These are phyloP conservation scores for Semnornis frantzii DNA, from an alignment of 2,113 vertebrate genomes.

Conservation along the genomic window DNA sequence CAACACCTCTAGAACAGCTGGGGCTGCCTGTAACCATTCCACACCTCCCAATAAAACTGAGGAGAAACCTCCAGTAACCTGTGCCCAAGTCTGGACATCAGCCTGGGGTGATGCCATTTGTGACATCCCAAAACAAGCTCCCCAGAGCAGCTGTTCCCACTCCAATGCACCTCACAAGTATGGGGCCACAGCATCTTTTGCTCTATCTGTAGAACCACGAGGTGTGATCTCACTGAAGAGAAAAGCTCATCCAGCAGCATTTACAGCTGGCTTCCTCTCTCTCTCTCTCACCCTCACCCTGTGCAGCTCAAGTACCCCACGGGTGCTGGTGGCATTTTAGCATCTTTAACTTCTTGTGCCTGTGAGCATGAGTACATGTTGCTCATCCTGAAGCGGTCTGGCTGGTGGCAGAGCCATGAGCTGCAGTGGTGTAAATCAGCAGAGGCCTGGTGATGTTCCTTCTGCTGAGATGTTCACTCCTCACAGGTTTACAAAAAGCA, in stretches of 20 bases:
- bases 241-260: not conserved
- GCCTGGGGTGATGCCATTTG: rapidly evolving
- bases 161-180: not conserved
- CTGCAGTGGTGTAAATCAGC: not conserved
- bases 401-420: rapidly evolving
- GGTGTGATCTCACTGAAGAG: not conserved
- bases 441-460: not conserved
- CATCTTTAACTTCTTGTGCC: rapidly evolving
- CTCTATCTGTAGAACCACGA: not conserved
- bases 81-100: not conserved
- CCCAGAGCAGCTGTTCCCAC: not conserved
- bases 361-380: rapidly evolving
- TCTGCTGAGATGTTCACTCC: not conserved
- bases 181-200: rapidly evolving
- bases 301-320: not conserved
- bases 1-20: not conserved
- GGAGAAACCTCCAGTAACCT: not conserved
- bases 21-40: not conserved
- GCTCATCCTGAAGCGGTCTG: rapidly evolving
- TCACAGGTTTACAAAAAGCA: not conserved
- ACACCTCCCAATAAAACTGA: not conserved
- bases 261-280: not conserved
- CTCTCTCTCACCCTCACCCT: too few species aligned
- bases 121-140: not conserved
- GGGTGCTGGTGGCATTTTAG: not conserved